These are phyloP conservation scores for Ligdia adustata DNA, from an alignment of 2,888 invertebrate species.

Conservation along the genomic window DNA sequence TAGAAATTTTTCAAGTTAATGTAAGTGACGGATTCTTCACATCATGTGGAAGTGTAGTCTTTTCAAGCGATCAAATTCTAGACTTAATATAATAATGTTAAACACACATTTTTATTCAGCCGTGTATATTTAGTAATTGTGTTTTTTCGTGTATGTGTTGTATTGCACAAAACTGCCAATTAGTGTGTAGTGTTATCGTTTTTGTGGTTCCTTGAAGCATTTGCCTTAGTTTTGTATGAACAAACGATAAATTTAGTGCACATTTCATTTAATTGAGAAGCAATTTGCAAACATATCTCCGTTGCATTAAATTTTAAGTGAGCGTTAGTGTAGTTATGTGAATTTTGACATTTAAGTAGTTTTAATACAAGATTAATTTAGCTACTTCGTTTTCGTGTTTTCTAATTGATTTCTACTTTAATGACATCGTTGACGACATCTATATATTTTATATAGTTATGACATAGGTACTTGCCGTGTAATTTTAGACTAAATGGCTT, in stretches of 20 bases:
- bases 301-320: conserved; percentile 32
- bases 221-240: conserved; percentile 57
- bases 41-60: too few species aligned
- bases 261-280: conserved; percentile 30
- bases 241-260: conserved; percentile 37
- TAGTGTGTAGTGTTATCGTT: conserved; percentile 39
- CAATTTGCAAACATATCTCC: conserved; percentile 36
- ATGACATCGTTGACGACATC: too few species aligned
- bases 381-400: background rate
- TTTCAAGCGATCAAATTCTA: too few species aligned
- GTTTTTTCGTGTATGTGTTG: conserved; percentile 3
- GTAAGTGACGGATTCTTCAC: too few species aligned
- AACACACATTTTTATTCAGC: background rate
- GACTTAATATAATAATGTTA: too few species aligned
- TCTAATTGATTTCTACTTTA: conserved; percentile 10
- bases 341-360: conserved; percentile 4
- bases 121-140: conserved; percentile 14
- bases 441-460: conserved; percentile 7
- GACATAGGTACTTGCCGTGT: conserved; percentile 33
- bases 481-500: conserved; percentile 14
- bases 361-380: background rate
- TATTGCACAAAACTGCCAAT: conserved; percentile 29
- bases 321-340: conserved; percentile 31
- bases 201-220: conserved; percentile 77
- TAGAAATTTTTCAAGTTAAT: too few species aligned